Evolutionary conservation across 2,888 invertebrate species (phyloP), one percentile per base, ranked within the genome.

Genomic region (Galerucella nymphaeae): DNA sequence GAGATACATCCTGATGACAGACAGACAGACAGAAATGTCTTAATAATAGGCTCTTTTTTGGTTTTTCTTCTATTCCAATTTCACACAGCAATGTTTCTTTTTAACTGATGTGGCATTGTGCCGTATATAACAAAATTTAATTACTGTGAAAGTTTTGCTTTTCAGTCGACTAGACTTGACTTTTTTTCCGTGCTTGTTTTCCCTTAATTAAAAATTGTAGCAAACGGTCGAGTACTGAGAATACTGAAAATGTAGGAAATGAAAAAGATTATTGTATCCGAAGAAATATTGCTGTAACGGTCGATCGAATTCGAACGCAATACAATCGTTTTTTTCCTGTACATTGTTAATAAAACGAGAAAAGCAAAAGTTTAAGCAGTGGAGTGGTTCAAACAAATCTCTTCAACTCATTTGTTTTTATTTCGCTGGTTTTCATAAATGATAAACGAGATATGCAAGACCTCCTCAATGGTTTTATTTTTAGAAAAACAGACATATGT

Each of bases 401-500:
- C 30, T 30, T 5, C 2, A 30, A 30, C 8, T 30, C 30, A 8
- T 30, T 30, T 30, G 30, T 8, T 30, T 30, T 30, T 30, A 30
- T 30, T 30, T 30, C 30, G 8, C 30, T 30, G 30, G 30, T 30
- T 30, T 30, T 8, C 30, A 30, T 8, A 30, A 30, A 30, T n/a
- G n/a, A n/a, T n/a, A n/a, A n/a, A n/a, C n/a, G 18, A 8, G 16
- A 53, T 18, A 64, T 30, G 64, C 23, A 50, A 64, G 65, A 65
- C 65, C 65, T 53, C 65, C 65, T 55, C 55, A 55, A 65, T 53
- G 55, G 10, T 30, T 55, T 53, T 65, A 65, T 65, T 38, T 65
- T 55, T 65, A 65, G 65, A 38, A 55, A 65, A 30, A 65, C 55
- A 38, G 18, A 30, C 55, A 65, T 65, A 53, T 65, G 41, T 41